Base-by-base conservation (phyloP, 2,113 vertebrate genomes). In the Montifringilla adamsi region DNA sequence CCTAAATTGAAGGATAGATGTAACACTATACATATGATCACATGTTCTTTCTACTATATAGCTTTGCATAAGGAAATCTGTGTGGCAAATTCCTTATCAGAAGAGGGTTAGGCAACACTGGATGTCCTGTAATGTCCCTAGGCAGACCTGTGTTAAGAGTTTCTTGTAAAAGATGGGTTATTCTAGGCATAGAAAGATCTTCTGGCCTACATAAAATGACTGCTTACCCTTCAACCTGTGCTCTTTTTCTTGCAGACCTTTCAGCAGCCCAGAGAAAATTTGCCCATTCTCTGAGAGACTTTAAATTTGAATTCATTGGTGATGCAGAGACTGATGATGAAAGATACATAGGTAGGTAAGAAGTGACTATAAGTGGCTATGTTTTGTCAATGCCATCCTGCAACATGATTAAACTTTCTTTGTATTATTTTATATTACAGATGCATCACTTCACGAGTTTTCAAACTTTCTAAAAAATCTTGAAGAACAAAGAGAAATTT, bases 321-420 rank as follows among this genome's bases (percentile, higher is more conserved):
- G 99, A 99, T 83, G 99, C 99, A 8, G 99, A 99, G 98, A 99
- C 99, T 0, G 99, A 99, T 12, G 99, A 99, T 39, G 99, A 99
- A 85, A 98, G 97, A 70, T 99, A 98, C 73, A 99, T 99, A 68
- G 99, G 99, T 99, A 96, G 84, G 98, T 98, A 55, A 79, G 53
- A 53, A 62, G 20, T 79, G 20, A 41, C 27, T 66, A 1, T 41
- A 68, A 50, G 20, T 67, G 55, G 19, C n/a, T 91, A 0, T 56
- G 3, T 84, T 69, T 84, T 89, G 28, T 23, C 7, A 6, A 5
- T 80, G 12, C 24, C 12, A 15, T 85, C 13, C 47, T 88, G 46
- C 59, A 43, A 21, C 3, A 4, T 26, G 11, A 67, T 37, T 37
- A 39, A 76, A 49, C 21, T 28, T 72, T 15, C 56, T 72, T 49